Evolutionary conservation across 2,888 invertebrate species (phyloP).

Genomic region (Loripinus fragilis): DNA sequence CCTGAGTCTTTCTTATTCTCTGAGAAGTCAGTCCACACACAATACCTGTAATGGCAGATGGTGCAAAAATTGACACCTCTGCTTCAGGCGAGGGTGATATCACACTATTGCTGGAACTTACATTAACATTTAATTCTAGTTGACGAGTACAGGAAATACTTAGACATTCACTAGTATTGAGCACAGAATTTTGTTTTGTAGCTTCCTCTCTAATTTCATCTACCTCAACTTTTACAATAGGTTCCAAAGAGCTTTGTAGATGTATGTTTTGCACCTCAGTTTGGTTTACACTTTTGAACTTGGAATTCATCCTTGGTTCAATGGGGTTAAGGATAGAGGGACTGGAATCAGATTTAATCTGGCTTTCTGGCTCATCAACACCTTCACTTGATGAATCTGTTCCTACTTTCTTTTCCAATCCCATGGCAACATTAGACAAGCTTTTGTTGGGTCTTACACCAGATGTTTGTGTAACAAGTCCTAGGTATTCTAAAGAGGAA

Average conservation of each 20-base stretch:
- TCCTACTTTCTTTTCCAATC: not conserved
- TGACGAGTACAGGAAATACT: not conserved
- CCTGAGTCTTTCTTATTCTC: not conserved
- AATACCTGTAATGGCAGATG: not conserved
- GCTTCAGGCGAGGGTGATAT: conserved; percentile 21
- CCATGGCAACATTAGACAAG: not conserved
- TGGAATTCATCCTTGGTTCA: not conserved
- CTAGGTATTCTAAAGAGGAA: not conserved
- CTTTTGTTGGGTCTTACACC: not conserved
- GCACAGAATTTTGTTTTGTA: not conserved
- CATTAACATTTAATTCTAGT: not conserved
- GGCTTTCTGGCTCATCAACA: not conserved
- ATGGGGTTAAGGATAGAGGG: not conserved
- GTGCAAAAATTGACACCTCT: not conserved
- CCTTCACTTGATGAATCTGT: not conserved
- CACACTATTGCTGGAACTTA: conserved; percentile 18
- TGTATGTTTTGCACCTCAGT: not conserved
- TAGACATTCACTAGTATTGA: not conserved
- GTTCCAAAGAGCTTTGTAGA: not conserved
- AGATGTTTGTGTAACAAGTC: not conserved
- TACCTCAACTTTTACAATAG: not conserved
- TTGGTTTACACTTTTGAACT: not conserved
- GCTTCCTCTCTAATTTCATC: not conserved
- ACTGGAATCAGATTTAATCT: not conserved
- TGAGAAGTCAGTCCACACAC: not conserved